These are phyloP conservation scores for Percina caprodes DNA, from an alignment of 2,113 vertebrate species.

Conservation along the genomic window DNA sequence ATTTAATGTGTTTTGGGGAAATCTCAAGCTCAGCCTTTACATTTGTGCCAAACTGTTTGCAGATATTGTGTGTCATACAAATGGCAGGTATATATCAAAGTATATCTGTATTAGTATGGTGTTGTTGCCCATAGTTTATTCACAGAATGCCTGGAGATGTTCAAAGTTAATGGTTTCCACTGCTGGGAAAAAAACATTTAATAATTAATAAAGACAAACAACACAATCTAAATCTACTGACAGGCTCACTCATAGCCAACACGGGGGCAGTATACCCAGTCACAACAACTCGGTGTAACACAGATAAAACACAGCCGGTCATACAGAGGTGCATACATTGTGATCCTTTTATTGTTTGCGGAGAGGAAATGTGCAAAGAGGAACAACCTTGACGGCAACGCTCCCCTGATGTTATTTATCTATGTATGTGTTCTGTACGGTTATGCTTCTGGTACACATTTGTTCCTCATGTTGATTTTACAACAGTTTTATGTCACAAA, in stretches of 20 bases:
- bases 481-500: slow-evolving; percentile 79
- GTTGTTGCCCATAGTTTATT: slow-evolving; percentile 63
- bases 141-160: slow-evolving; percentile 64
- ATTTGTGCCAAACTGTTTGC: slow-evolving; percentile 86
- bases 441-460: slow-evolving; percentile 75
- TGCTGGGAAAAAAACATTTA: slow-evolving; percentile 21
- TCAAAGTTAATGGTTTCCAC: slow-evolving; percentile 42
- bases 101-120: slow-evolving; percentile 71
- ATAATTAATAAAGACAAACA: slow-evolving; percentile 19
- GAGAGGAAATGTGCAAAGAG: slow-evolving; percentile 56
- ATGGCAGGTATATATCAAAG: slow-evolving; percentile 57
- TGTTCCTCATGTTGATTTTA: slow-evolving; percentile 79
- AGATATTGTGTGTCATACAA: slow-evolving; percentile 72
- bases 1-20: slow-evolving; percentile 65
- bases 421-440: slow-evolving; percentile 70
- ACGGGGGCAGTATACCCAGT: slow-evolving; percentile 50
- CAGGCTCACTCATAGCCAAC: slow-evolving; percentile 43
- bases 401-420: slow-evolving; percentile 71
- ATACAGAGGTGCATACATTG: slow-evolving; percentile 43
- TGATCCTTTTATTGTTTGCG: slow-evolving; percentile 57
- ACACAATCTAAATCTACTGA: slow-evolving; percentile 62
- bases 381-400: not conserved
- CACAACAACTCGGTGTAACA: slow-evolving; percentile 40
- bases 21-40: slow-evolving; percentile 79
- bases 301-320: slow-evolving; percentile 41